Evolutionary conservation across 2,113 vertebrate species (phyloP), one percentile per base, ranked within the genome.

Genomic region (Scytalopus superciliaris): DNA sequence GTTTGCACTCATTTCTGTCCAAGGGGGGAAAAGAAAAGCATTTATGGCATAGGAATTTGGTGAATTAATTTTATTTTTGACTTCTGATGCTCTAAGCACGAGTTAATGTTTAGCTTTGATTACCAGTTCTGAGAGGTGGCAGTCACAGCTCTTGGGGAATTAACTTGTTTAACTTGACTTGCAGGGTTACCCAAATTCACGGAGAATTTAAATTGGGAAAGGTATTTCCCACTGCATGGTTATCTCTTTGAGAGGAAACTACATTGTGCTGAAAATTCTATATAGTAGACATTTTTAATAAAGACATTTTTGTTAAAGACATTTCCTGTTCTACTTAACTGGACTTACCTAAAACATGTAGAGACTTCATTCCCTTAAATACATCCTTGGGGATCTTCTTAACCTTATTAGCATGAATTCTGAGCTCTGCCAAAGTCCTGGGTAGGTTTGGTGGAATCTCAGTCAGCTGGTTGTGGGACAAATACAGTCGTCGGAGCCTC

Each of bases 1-100:
- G 92, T 99, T 99, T 92, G 99, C 99, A n/a, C 99, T 99, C 98
- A 99, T 98, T 98, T 99, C 99, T 99, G 98, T 92, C 30, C 59
- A 31, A 47, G 11, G 16, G 21, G 18, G 3, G 1, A 7, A 23
- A 70, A 56, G 33, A 59, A 56, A 42, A 52, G 7, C 47, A n/a
- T 39, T 94, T 79, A 78, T 52, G 28, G 15, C 44, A 12, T 6
- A 49, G 28, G 28, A 60, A 45, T 83, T 85, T 66, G 45, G 4
- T 80, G 24, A 35, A 18, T 69, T 57, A 0, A 35, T 62, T 76
- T 79, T 28, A 21, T 73, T 72, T 55, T 17, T 81, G 12, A 28
- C 27, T 47, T 57, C 19, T n/a, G 42, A 17, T 70, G 7, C 69
- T 79, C 17, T 28, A 59, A 56, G 35, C 33, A 17, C 8, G n/a